Evolutionary conservation across 2,888 invertebrate species (phyloP).

Genomic region (Rhagium mordax): DNA sequence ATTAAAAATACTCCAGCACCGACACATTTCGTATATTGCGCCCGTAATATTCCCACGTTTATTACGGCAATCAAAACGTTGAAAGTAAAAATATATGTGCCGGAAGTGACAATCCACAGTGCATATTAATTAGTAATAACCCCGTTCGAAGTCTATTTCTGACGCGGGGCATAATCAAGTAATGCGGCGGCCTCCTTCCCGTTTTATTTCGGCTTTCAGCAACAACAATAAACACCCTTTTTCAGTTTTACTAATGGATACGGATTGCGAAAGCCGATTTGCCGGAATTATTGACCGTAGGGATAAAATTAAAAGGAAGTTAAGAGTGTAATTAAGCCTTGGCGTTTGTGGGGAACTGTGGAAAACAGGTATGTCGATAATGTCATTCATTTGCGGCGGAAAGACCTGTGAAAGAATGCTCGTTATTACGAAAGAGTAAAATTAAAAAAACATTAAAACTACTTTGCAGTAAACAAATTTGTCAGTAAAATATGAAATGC

Average conservation of each 20-base stretch:
- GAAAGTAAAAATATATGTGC: neutral
- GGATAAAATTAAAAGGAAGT: constrained; percentile 3
- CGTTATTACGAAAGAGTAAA: neutral
- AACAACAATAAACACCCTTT: constrained; percentile 13
- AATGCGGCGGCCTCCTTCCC: neutral
- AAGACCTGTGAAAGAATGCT: neutral
- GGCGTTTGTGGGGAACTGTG: neutral
- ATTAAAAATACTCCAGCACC: too few relatives aligned
- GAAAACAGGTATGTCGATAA: neutral
- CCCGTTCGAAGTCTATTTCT: neutral
- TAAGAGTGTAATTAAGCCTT: neutral
- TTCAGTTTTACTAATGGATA: constrained; percentile 4
- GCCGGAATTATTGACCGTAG: constrained; percentile 7
- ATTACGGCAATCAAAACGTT: neutral
- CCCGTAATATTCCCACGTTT: neutral
- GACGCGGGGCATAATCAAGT: neutral
- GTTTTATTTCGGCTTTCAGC: constrained; percentile 5
- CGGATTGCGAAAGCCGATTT: constrained; percentile 1
- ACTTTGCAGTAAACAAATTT: too few relatives aligned
- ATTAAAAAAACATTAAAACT: too few relatives aligned
- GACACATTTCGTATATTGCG: neutral
- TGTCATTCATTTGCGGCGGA: neutral
- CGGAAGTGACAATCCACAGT: neutral
- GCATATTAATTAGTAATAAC: neutral
- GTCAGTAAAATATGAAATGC: too few relatives aligned